Evolutionary conservation across 2,888 invertebrate genomes (phyloP).

Genomic region (Entomobrya multifasciata): DNA sequence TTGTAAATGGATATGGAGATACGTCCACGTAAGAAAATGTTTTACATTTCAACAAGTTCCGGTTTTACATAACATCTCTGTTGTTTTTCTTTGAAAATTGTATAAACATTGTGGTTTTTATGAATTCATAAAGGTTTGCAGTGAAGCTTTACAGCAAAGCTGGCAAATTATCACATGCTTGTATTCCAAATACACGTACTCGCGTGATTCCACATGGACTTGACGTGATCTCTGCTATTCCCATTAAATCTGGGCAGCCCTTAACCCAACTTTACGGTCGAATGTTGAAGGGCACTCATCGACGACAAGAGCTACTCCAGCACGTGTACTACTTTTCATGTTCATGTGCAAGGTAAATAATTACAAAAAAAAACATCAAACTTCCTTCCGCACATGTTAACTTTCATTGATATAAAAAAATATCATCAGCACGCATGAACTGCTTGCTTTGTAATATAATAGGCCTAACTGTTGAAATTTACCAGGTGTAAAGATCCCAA

Average conservation of each 20-base stretch:
- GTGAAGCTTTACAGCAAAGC: conserved; percentile 65
- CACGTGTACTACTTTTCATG: conserved; percentile 67
- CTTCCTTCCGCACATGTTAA: no score
- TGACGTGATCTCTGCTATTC: conserved; percentile 60
- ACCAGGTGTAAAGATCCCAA: conserved; percentile 63
- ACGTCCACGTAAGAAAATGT: conserved; percentile 50
- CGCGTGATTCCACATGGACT: conserved; percentile 44
- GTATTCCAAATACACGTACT: conserved; percentile 65
- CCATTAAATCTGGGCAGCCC: conserved; percentile 57
- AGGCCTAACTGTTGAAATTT: no score
- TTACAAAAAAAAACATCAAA: no score
- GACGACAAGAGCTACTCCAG: conserved; percentile 64
- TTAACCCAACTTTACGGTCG: conserved; percentile 66
- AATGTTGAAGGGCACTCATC: conserved; percentile 66
- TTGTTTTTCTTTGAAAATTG: no score
- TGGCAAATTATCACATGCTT: conserved; percentile 66
- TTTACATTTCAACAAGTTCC: no score
- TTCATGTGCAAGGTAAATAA: no score
- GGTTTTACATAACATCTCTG: no score
- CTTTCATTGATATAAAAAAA: no score
- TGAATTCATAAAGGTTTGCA: conserved; percentile 33
- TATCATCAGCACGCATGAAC: no score
- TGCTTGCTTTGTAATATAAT: no score
- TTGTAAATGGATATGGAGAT: conserved; percentile 70
- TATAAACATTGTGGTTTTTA: no score